phyloP scores from a whole-genome alignment of 2,113 vertebrate species.

The Petromus typicus region DNA sequence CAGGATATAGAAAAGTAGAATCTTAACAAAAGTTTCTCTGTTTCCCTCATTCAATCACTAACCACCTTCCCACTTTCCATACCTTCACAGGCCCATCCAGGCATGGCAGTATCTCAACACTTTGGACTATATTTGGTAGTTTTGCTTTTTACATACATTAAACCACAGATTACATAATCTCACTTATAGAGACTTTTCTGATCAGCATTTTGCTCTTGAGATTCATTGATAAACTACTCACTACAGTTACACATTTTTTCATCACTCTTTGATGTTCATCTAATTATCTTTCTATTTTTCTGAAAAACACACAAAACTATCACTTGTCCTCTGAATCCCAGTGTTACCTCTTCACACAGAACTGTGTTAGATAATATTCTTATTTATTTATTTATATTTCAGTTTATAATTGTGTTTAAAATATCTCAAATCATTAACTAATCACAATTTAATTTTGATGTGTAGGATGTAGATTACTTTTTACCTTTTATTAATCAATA shows the following conservation, averaged over 20 bases:
- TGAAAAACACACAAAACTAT: not conserved
- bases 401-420: not conserved
- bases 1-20: not conserved
- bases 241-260: not conserved
- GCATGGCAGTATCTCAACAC: not conserved
- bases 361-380: not conserved
- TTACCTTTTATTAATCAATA: not conserved
- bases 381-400: not conserved
- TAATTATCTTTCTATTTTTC: not conserved
- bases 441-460: not conserved
- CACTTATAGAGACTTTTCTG: not conserved
- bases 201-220: not conserved
- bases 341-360: not conserved
- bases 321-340: not conserved
- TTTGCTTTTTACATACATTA: not conserved
- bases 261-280: not conserved
- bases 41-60: not conserved
- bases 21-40: not conserved
- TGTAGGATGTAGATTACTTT: not conserved
- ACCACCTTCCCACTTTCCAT: fast-evolving
- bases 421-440: not conserved
- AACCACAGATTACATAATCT: not conserved
- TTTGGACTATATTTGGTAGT: not conserved
- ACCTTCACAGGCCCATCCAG: not conserved
- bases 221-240: not conserved